A percentile compares a stretch with the other conserved stretches of the same genome.
phyloP scores from a whole-genome alignment of 2,797 vertebrate genomes.

The Hydrocynus forskahlii region DNA sequence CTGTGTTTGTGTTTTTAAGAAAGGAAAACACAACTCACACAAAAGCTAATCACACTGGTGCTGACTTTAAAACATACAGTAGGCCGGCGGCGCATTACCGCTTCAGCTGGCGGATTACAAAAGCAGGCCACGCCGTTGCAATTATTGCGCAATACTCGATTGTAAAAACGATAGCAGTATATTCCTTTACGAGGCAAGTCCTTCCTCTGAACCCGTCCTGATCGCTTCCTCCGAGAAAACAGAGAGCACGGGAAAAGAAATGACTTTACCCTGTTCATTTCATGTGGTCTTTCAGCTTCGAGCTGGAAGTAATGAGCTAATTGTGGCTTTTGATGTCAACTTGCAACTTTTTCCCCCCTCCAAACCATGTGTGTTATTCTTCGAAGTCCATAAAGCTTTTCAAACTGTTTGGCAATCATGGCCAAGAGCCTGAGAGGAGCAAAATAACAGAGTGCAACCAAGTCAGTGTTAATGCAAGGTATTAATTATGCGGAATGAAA shows the following conservation, averaged over 20 bases:
- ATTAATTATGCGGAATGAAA: conserved; percentile 88
- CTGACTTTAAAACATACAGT: conserved; percentile 6
- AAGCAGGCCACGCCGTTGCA: conserved; percentile 47
- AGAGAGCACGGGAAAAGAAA: conserved; percentile 67
- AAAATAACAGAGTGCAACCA: conserved; percentile 73
- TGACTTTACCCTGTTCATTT: conserved; percentile 76
- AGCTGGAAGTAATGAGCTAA: conserved; percentile 80
- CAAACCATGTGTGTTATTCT: conserved; percentile 74
- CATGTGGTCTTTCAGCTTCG: conserved; percentile 79
- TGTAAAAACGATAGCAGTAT: conserved; percentile 55
- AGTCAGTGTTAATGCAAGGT: conserved; percentile 80
- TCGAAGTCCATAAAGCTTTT: conserved; percentile 78
- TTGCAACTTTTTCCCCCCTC: conserved; percentile 57
- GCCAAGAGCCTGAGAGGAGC: conserved; percentile 66
- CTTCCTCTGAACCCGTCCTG: conserved; percentile 73
- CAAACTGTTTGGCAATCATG: conserved; percentile 73
- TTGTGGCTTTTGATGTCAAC: conserved; percentile 80
- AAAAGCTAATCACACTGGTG: conserved; percentile 28
- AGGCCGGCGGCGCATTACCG: not conserved
- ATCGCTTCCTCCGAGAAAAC: conserved; percentile 61
- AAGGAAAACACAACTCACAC: conserved; percentile 27
- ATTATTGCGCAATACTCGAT: conserved; percentile 47
- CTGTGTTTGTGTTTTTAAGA: conserved; percentile 38
- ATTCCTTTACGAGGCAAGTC: conserved; percentile 65
- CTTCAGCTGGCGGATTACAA: conserved; percentile 33